phyloP scores from a whole-genome alignment of 2,113 vertebrate species.

The Oenanthe melanoleuca region DNA sequence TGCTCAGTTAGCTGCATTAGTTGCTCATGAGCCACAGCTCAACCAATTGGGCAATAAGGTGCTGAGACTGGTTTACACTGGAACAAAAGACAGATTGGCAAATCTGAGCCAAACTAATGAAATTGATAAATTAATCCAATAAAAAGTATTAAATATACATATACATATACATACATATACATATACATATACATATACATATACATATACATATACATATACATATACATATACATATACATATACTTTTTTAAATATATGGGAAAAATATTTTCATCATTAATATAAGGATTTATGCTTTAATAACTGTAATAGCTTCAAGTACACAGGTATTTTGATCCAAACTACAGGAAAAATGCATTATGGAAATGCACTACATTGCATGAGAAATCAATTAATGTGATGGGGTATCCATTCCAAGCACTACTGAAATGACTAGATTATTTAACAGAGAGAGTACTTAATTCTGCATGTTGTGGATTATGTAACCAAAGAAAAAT shows the following conservation, averaged over 20 bases:
- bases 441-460: background rate
- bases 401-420: background rate
- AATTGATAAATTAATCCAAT: background rate
- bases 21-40: background rate
- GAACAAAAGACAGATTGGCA: background rate
- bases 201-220: no score
- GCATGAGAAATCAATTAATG: background rate
- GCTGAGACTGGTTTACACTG: background rate
- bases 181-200: no score
- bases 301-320: background rate
- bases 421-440: background rate
- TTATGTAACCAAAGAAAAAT: background rate
- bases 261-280: background rate
- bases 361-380: background rate
- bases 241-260: background rate
- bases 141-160: background rate
- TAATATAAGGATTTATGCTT: background rate
- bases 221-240: background rate
- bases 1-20: background rate
- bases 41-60: background rate
- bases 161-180: no score
- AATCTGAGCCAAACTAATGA: background rate
- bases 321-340: background rate
- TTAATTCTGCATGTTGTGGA: background rate
- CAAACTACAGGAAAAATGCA: background rate